phyloP scores from a whole-genome alignment of 2,888 invertebrate species.

The Celastrina argiolus region DNA sequence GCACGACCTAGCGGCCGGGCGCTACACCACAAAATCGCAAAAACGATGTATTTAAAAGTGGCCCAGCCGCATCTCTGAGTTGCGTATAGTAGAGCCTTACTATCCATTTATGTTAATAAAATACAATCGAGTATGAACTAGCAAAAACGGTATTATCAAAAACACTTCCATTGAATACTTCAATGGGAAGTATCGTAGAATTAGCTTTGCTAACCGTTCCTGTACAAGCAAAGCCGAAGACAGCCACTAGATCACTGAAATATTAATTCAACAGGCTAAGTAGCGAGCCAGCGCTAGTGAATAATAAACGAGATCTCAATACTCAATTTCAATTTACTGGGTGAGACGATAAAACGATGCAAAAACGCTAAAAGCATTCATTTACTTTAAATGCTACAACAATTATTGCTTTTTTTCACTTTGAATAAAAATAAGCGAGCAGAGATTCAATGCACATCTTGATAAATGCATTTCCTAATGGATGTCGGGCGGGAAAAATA shows the following conservation, averaged over 20 bases:
- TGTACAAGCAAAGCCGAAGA: too few species aligned
- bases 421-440: constrained; percentile 20
- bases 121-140: too few species aligned
- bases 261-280: not conserved
- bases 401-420: constrained; percentile 23
- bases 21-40: too few species aligned
- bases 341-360: constrained; percentile 1
- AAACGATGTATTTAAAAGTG: too few species aligned
- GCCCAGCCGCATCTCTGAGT: too few species aligned
- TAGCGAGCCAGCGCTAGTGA: not conserved
- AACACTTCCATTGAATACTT: too few species aligned
- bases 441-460: constrained; percentile 23
- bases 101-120: too few species aligned
- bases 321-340: constrained; percentile 8
- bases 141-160: too few species aligned
- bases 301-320: not conserved
- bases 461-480: constrained; percentile 36
- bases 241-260: not conserved
- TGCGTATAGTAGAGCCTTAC: too few species aligned
- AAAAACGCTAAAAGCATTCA: constrained; percentile 22
- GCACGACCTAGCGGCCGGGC: too few species aligned
- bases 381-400: constrained; percentile 23
- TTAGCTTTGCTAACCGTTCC: too few species aligned
- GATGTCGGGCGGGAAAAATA: constrained; percentile 26
- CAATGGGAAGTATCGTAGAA: too few species aligned